Evolutionary conservation across 2,797 vertebrate genomes (phyloP).

Genomic region (Hephaestus fuliginosus): DNA sequence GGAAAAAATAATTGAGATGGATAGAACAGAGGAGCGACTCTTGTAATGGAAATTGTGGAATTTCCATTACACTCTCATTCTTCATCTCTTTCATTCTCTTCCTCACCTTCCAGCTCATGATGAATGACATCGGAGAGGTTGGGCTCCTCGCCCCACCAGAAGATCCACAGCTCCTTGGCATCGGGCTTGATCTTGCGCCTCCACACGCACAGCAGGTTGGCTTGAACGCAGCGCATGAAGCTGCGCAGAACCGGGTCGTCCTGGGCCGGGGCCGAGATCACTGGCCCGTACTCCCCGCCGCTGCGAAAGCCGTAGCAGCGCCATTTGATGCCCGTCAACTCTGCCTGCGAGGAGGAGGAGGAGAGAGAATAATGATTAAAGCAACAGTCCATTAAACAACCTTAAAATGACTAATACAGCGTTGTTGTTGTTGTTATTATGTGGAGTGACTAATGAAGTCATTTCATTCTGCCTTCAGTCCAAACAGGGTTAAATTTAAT

Average conservation of each 20-base stretch:
- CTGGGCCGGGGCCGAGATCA: conserved; percentile 97
- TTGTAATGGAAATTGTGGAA: no score
- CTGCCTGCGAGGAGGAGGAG: conserved; percentile 85
- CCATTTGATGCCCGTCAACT: conserved; percentile 99
- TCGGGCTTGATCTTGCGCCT: conserved; percentile 94
- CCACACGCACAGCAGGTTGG: conserved; percentile 98
- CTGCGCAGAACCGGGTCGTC: conserved; percentile 97
- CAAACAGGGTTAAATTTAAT: conserved; percentile 19
- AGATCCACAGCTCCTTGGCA: conserved; percentile 97
- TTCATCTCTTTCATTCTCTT: conserved; percentile 44
- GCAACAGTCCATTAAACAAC: conserved; percentile 27
- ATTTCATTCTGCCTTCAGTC: background rate
- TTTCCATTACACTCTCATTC: conserved; percentile 15
- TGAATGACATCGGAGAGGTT: conserved; percentile 96
- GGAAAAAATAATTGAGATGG: conserved; percentile 59
- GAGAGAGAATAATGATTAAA: conserved; percentile 13
- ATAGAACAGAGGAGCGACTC: conserved; percentile 25
- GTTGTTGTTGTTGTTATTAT: conserved; percentile 15
- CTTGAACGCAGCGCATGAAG: conserved; percentile 97
- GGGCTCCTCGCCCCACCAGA: conserved; percentile 99
- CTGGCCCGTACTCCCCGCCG: conserved; percentile 94
- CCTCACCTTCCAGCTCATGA: conserved; percentile 95
- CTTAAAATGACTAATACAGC: conserved; percentile 1
- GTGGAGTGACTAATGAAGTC: conserved; percentile 6
- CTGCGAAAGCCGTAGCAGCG: conserved; percentile 97